Evolutionary conservation across 2,113 vertebrate species (phyloP).

Genomic region (Coturnix japonica): DNA sequence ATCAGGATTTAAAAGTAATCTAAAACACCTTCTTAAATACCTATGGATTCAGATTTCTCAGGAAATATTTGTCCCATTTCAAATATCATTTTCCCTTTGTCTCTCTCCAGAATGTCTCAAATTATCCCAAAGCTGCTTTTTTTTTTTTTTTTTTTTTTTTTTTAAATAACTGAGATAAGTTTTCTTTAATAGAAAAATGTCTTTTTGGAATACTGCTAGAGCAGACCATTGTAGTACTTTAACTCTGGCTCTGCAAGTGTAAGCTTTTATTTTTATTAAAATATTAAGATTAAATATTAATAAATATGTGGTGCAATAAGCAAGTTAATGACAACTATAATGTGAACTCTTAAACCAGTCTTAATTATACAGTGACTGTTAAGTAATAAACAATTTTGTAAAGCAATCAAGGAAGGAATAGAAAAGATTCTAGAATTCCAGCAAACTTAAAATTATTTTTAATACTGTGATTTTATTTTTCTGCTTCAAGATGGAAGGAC

Average conservation of each 20-base stretch:
- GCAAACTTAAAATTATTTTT: conserved; percentile 3
- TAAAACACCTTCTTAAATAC: neutral
- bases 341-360: neutral
- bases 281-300: neutral
- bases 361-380: neutral
- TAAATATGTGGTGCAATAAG: neutral
- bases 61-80: neutral
- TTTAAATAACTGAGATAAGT: neutral
- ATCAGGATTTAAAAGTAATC: neutral
- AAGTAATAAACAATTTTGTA: conserved; percentile 13
- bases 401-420: neutral
- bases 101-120: neutral
- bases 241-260: neutral
- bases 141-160: neutral
- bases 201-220: neutral
- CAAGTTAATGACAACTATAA: neutral
- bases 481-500: neutral
- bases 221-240: neutral
- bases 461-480: neutral
- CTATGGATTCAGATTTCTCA: neutral
- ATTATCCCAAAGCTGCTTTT: neutral
- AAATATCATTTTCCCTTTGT: neutral
- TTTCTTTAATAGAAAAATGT: neutral
- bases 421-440: neutral
- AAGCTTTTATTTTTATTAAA: neutral